Evolutionary conservation across 2,888 invertebrate species (phyloP).

Genomic region (Leptopterna dolabrata): DNA sequence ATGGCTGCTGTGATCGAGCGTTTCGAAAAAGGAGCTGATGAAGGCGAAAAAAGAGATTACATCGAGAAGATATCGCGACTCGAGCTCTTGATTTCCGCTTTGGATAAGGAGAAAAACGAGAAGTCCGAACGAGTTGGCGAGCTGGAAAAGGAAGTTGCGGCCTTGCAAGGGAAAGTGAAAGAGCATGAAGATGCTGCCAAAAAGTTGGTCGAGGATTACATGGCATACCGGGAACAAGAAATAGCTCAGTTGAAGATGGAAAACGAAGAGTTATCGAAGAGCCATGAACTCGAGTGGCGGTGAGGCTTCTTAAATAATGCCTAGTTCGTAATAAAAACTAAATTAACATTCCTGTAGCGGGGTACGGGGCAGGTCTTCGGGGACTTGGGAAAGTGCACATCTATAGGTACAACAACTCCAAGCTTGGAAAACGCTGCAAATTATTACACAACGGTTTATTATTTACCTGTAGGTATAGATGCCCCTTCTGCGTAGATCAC

Average conservation of each 20-base stretch:
- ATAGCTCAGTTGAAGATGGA: slow-evolving; percentile 57
- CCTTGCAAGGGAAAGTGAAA: slow-evolving; percentile 29
- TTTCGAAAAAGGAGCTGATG: slow-evolving; percentile 42
- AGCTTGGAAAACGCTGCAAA: no score
- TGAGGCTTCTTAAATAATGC: not conserved
- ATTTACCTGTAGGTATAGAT: no score
- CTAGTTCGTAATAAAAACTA: not conserved
- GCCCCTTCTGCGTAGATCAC: no score
- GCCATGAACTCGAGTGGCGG: slow-evolving; percentile 57
- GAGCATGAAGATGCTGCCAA: slow-evolving; percentile 33
- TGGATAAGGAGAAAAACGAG: slow-evolving; percentile 39
- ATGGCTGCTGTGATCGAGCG: slow-evolving; percentile 53
- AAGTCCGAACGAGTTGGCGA: slow-evolving; percentile 27
- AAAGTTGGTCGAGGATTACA: slow-evolving; percentile 55
- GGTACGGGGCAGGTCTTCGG: no score
- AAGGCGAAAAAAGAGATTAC: slow-evolving; percentile 39
- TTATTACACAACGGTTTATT: no score
- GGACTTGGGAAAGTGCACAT: no score
- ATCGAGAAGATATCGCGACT: slow-evolving; percentile 43
- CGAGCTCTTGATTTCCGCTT: slow-evolving; percentile 49
- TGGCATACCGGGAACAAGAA: slow-evolving; percentile 58
- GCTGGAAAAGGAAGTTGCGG: slow-evolving; percentile 46
- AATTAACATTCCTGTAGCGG: no score
- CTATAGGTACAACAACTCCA: no score
- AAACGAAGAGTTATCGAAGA: slow-evolving; percentile 47